Conservation (phyloP, 23 tunicate genomes). For the Styela plicata region DNA sequence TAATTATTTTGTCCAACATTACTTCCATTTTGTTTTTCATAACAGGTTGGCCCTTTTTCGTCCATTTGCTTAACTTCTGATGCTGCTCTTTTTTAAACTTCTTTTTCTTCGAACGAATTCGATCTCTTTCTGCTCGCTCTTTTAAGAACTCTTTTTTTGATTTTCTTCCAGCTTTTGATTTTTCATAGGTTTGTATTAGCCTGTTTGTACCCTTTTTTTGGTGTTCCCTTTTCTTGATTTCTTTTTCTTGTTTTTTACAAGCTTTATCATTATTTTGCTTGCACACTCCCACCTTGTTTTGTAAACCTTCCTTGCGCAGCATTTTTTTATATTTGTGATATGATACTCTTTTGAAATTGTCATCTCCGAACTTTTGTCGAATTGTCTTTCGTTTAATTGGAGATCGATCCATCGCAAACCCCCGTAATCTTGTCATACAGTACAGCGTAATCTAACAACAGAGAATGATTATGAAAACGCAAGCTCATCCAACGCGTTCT, state of each 20-base stretch:
- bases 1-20: slow-evolving; percentile 55
- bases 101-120: slow-evolving; percentile 26
- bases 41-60: slow-evolving; percentile 80
- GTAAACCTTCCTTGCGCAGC: slow-evolving; percentile 18
- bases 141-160: neutral
- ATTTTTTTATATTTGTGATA: slow-evolving; percentile 18
- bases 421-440: too few relatives aligned
- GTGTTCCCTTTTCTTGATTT: neutral
- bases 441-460: too few relatives aligned
- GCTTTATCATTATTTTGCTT: neutral
- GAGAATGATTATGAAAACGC: too few relatives aligned
- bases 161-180: slow-evolving; percentile 1
- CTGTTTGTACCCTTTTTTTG: slow-evolving; percentile 4
- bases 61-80: slow-evolving; percentile 44
- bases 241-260: too few relatives aligned
- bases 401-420: too few relatives aligned
- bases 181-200: neutral
- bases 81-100: slow-evolving; percentile 29
- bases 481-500: too few relatives aligned
- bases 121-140: slow-evolving; percentile 28
- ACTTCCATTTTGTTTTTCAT: slow-evolving; percentile 64
- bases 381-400: too few relatives aligned
- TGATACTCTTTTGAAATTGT: neutral
- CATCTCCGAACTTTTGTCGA: neutral
- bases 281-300: neutral